Conservation (phyloP, 2,797 vertebrate genomes). For the Heterohyrax brucei region DNA sequence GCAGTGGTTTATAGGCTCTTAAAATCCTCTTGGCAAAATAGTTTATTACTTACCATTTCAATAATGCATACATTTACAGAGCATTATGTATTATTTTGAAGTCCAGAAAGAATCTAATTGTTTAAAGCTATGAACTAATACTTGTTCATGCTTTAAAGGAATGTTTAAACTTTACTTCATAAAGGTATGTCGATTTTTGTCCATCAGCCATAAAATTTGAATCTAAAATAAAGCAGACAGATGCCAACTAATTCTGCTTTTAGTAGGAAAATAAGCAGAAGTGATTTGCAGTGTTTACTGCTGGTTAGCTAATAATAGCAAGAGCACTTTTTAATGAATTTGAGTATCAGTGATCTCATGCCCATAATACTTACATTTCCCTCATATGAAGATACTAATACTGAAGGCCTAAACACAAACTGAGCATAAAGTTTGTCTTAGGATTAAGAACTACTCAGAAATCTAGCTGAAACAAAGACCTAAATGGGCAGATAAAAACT, state of each 20-base stretch:
- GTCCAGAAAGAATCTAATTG: background rate
- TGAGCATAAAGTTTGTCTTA: slow-evolving; percentile 14
- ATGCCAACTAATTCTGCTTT: slow-evolving; percentile 18
- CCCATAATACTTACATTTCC: background rate
- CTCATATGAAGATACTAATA: slow-evolving; percentile 51
- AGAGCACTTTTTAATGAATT: slow-evolving; percentile 21
- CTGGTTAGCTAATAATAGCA: slow-evolving; percentile 18
- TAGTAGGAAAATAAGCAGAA: slow-evolving; percentile 23
- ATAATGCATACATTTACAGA: slow-evolving; percentile 8
- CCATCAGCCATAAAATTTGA: background rate
- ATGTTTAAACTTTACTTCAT: slow-evolving; percentile 5
- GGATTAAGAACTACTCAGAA: slow-evolving; percentile 37
- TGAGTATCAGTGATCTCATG: background rate
- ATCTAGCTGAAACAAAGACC: slow-evolving; percentile 35
- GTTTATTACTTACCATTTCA: slow-evolving; percentile 65
- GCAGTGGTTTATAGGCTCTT: background rate
- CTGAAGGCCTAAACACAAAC: slow-evolving; percentile 28
- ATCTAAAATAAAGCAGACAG: slow-evolving; percentile 45
- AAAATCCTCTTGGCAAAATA: slow-evolving; percentile 20
- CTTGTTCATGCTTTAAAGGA: slow-evolving; percentile 19
- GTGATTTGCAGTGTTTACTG: background rate
- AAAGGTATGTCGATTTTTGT: slow-evolving; percentile 26
- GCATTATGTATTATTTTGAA: background rate
- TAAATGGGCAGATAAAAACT: slow-evolving; percentile 32
- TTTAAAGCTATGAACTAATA: background rate